Percentiles rank a stretch among this genome's conserved stretches.
Evolutionary conservation across 35 echinoderm and acorn worm genomes (phyloP).

Genomic region (Heliocidaris erythrogramma): DNA sequence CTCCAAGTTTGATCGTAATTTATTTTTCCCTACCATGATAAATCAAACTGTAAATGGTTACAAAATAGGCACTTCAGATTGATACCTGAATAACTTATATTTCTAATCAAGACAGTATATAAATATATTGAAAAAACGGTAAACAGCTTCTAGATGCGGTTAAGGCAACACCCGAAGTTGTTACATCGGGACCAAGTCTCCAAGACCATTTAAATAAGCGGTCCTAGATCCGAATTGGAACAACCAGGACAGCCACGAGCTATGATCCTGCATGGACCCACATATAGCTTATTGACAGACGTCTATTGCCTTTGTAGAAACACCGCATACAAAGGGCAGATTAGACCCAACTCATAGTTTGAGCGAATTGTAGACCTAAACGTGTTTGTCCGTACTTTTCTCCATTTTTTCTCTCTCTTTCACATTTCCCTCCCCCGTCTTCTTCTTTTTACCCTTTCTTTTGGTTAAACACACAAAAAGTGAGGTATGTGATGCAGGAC

Average conservation of each 20-base stretch:
- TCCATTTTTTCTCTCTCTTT: neutral
- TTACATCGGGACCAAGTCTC: neutral
- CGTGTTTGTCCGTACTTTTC: slow-evolving; percentile 21
- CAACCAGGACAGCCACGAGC: neutral
- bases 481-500: neutral
- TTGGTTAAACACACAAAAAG: slow-evolving; percentile 24
- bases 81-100: too few species aligned
- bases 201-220: neutral
- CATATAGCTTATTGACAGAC: slow-evolving; percentile 31
- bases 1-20: too few species aligned
- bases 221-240: neutral
- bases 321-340: neutral
- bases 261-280: neutral
- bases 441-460: slow-evolving; percentile 12
- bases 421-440: neutral
- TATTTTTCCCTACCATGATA: too few species aligned
- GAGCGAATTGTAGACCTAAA: slow-evolving; percentile 7
- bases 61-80: too few species aligned
- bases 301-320: slow-evolving; percentile 9
- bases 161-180: neutral
- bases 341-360: slow-evolving; percentile 11
- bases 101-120: too few species aligned
- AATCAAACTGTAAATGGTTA: too few species aligned
- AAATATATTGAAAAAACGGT: too few species aligned
- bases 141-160: too few species aligned